A percentile compares a stretch with the other conserved stretches of the same genome.
phyloP scores from a whole-genome alignment of 2,888 invertebrate species.

The Cancer borealis region DNA sequence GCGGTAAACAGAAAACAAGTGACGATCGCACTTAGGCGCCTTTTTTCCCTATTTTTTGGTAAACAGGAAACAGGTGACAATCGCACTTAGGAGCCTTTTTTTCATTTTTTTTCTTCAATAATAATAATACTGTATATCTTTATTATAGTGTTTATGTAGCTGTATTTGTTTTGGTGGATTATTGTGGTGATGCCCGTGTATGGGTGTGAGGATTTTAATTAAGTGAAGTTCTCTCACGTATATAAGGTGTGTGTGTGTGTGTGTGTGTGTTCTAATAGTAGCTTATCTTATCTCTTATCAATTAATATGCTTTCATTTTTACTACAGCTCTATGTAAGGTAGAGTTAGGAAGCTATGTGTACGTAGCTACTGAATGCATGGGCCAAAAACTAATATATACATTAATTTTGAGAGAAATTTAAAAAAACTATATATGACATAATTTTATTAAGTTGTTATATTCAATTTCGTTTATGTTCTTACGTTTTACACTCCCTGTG shows the following conservation, averaged over 20 bases:
- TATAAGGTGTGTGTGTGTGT: background rate
- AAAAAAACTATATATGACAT: background rate
- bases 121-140: no score
- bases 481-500: background rate
- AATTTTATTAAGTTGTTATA: background rate
- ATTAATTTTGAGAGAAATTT: background rate
- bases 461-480: no score
- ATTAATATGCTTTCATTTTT: background rate
- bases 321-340: background rate
- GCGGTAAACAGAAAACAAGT: conserved; percentile 48
- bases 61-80: no score
- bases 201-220: no score
- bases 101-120: no score
- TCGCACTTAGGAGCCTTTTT: no score
- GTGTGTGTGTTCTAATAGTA: background rate
- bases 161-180: background rate
- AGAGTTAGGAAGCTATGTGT: background rate
- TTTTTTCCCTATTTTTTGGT: background rate
- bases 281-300: background rate
- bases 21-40: background rate
- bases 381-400: background rate
- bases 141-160: background rate
- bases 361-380: background rate
- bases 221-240: no score
- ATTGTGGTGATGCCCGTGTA: no score